A percentile compares a stretch with the other conserved stretches of the same genome.
Conservation (phyloP, 2,797 vertebrate genomes). For the Morus bassanus region DNA sequence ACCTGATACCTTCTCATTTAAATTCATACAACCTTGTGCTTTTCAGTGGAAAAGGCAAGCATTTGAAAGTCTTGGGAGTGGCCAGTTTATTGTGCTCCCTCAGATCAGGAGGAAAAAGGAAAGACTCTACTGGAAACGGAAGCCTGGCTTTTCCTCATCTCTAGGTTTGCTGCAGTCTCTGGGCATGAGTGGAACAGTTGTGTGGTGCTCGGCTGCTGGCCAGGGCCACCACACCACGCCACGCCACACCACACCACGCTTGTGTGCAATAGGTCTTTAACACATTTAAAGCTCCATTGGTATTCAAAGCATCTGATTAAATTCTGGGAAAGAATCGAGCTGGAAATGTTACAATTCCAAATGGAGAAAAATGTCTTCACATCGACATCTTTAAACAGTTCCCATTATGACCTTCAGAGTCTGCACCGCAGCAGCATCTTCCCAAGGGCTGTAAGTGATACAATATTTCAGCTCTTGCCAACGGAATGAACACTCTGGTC, state of each 20-base stretch:
- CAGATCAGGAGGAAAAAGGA: neutral
- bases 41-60: neutral
- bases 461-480: neutral
- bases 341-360: neutral
- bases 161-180: neutral
- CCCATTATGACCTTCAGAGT: neutral
- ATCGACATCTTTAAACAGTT: neutral
- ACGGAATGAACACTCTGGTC: neutral
- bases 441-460: neutral
- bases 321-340: neutral
- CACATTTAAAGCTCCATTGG: neutral
- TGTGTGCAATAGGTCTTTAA: neutral
- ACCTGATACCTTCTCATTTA: neutral
- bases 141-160: neutral
- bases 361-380: neutral
- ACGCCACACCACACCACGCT: neutral
- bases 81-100: neutral
- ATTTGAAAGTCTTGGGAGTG: neutral
- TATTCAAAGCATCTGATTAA: neutral
- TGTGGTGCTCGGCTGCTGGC: neutral
- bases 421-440: neutral
- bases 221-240: neutral
- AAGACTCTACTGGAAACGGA: neutral
- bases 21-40: neutral
- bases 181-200: neutral